Percentiles rank a stretch among this genome's conserved stretches.
Evolutionary conservation across 2,797 vertebrate species (phyloP).

Genomic region (Eidolon dupreanum): DNA sequence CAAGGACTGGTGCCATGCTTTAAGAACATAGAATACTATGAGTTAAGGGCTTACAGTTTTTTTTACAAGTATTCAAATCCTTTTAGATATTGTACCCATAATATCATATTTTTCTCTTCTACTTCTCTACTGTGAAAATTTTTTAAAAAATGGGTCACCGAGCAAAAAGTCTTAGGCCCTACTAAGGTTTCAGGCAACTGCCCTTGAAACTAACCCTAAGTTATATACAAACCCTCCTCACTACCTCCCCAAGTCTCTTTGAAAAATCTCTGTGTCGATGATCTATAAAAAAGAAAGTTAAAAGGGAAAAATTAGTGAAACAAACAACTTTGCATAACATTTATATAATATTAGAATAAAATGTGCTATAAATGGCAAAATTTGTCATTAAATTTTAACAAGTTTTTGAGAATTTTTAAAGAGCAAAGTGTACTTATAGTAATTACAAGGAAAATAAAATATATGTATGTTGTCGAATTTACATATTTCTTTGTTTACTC

Average conservation of each 20-base stretch:
- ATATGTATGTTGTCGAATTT: not conserved
- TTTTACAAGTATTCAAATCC: not conserved
- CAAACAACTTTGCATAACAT: not conserved
- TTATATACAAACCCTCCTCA: not conserved
- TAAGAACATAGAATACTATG: not conserved
- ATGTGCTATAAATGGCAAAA: not conserved
- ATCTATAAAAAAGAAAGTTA: not conserved
- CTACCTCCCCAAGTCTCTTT: not conserved
- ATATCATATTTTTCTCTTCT: not conserved
- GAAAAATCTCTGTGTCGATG: not conserved
- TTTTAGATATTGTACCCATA: not conserved
- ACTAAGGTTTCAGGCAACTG: not conserved
- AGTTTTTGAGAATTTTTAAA: conserved; percentile 29
- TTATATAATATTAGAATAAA: not conserved
- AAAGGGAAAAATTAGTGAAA: conserved; percentile 17
- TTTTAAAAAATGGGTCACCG: not conserved
- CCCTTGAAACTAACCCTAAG: not conserved
- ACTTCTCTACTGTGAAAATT: not conserved
- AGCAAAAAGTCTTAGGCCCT: not conserved
- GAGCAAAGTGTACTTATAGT: conserved; percentile 1
- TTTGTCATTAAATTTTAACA: conserved; percentile 1
- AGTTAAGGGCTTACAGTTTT: not conserved
- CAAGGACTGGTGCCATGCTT: not conserved
- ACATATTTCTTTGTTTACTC: conserved; percentile 14
- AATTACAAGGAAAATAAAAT: conserved; percentile 33